Conservation (phyloP, 2,888 invertebrate genomes). For the Molanna angustata region DNA sequence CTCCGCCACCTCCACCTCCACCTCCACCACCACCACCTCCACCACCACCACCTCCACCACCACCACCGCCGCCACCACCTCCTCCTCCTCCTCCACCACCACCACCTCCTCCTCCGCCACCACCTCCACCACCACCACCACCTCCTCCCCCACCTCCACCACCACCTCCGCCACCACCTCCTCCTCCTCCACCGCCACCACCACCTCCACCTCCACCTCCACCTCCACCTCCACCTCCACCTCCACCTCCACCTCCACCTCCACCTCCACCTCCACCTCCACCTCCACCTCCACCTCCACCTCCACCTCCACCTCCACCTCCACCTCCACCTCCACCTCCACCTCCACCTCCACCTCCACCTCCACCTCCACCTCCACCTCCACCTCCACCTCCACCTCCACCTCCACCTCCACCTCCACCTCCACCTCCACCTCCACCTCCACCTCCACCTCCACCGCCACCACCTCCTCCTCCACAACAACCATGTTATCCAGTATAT, state of each 20-base stretch:
- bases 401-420: slow-evolving; percentile 37
- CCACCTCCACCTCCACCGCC: not conserved
- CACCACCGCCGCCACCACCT: not conserved
- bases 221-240: slow-evolving; percentile 33
- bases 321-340: slow-evolving; percentile 34
- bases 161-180: not conserved
- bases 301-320: slow-evolving; percentile 32
- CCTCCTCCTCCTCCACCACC: not conserved
- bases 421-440: slow-evolving; percentile 28
- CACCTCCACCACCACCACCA: not conserved
- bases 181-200: not conserved
- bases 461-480: not conserved
- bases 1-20: not conserved
- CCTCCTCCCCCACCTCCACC: not conserved
- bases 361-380: slow-evolving; percentile 34
- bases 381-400: slow-evolving; percentile 34
- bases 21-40: not conserved
- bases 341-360: slow-evolving; percentile 29
- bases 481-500: not conserved
- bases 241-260: slow-evolving; percentile 30
- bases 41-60: not conserved
- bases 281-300: slow-evolving; percentile 34
- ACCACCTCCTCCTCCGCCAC: not conserved
- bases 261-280: slow-evolving; percentile 33
- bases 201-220: not conserved